Conservation (phyloP, 2,888 invertebrate species). For the Lasiommata megera region DNA sequence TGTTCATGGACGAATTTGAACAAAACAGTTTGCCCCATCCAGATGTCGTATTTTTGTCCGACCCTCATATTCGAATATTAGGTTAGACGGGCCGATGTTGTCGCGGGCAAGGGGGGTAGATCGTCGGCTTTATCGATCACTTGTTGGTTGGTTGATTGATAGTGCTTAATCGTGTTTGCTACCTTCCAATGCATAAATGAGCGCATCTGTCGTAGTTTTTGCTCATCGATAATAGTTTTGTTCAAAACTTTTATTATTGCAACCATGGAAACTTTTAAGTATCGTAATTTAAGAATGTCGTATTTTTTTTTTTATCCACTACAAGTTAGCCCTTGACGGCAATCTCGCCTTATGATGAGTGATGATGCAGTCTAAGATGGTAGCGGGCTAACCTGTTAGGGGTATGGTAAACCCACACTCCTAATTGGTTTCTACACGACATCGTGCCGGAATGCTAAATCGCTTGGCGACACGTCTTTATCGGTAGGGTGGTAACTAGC, state of each 20-base stretch:
- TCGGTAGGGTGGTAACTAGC: too few relatives aligned
- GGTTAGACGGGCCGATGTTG: constrained; percentile 70
- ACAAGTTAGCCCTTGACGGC: too few relatives aligned
- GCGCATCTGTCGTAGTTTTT: constrained; percentile 34
- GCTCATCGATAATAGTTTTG: background rate
- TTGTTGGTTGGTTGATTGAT: constrained; percentile 53
- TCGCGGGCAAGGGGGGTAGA: constrained; percentile 31
- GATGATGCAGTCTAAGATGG: too few relatives aligned
- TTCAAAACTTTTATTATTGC: background rate
- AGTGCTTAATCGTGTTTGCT: constrained; percentile 45
- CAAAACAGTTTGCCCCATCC: constrained; percentile 38
- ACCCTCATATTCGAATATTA: constrained; percentile 67
- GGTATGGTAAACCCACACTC: too few relatives aligned
- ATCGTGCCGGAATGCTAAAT: too few relatives aligned
- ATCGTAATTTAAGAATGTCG: background rate
- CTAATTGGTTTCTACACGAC: too few relatives aligned
- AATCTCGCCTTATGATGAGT: too few relatives aligned
- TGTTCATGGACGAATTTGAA: constrained; percentile 9
- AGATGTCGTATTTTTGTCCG: constrained; percentile 38
- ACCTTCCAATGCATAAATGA: constrained; percentile 31
- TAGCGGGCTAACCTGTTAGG: too few relatives aligned
- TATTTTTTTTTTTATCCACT: too few relatives aligned
- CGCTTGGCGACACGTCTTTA: too few relatives aligned
- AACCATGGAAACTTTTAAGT: background rate
- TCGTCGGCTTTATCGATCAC: constrained; percentile 42